phyloP scores from a whole-genome alignment of 2,113 vertebrate genomes.

The Ploceus nigricollis region DNA sequence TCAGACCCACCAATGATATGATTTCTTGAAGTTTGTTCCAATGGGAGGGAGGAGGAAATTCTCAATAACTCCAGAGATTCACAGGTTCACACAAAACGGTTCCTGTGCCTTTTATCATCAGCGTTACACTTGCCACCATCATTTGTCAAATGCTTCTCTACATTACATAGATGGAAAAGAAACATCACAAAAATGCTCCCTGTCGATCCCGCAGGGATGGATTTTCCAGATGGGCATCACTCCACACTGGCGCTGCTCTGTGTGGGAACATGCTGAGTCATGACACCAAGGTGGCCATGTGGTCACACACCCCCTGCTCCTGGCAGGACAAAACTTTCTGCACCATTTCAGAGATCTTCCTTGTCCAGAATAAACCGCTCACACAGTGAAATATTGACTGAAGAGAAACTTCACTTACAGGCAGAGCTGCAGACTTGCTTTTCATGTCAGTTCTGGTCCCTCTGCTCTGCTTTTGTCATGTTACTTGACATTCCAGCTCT shows the following conservation, averaged over 20 bases:
- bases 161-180: background rate
- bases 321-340: background rate
- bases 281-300: fast-evolving
- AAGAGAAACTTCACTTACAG: background rate
- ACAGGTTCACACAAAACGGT: background rate
- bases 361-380: background rate
- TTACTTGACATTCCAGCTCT: background rate
- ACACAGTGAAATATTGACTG: background rate
- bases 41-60: background rate
- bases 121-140: fast-evolving
- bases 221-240: background rate
- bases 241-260: fast-evolving
- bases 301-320: background rate
- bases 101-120: background rate
- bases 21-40: background rate
- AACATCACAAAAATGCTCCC: background rate
- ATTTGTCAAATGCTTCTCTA: background rate
- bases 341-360: background rate
- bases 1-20: background rate
- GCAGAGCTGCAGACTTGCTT: background rate
- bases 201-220: no score
- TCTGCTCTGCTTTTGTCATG: background rate
- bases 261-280: fast-evolving
- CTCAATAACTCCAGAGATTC: background rate
- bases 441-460: background rate